Evolutionary conservation across 2,797 vertebrate genomes (phyloP).

Genomic region (Moxostoma hubbsi): DNA sequence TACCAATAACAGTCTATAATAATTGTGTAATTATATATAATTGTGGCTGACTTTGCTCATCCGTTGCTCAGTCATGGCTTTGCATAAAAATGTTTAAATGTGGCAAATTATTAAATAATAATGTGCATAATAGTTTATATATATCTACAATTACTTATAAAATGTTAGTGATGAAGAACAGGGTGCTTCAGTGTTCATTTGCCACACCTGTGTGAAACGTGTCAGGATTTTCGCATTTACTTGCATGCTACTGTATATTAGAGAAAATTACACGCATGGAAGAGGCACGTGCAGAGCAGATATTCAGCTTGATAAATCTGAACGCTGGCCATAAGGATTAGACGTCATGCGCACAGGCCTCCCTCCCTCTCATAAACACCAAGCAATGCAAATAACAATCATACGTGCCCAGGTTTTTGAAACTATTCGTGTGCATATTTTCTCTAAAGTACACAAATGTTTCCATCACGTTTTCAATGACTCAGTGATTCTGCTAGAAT

Average conservation of each 20-base stretch:
- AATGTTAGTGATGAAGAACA: neutral
- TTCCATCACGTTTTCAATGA: neutral
- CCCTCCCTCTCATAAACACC: constrained; percentile 26
- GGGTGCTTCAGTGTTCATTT: neutral
- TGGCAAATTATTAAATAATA: too few relatives aligned
- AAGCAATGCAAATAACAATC: constrained; percentile 24
- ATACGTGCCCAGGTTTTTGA: neutral
- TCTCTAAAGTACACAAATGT: neutral
- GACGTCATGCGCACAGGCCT: constrained; percentile 21
- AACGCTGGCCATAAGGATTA: constrained; percentile 61
- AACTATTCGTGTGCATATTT: neutral
- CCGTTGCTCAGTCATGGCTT: neutral
- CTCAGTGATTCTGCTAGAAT: neutral
- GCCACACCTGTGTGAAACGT: neutral
- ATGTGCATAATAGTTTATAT: neutral
- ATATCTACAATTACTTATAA: neutral
- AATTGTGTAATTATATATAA: too few relatives aligned
- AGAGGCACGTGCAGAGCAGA: constrained; percentile 67
- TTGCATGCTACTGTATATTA: neutral
- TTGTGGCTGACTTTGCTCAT: neutral
- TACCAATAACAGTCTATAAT: neutral
- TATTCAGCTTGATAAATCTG: constrained; percentile 70
- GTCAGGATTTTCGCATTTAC: neutral
- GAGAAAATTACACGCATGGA: constrained; percentile 11
- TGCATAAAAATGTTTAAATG: too few relatives aligned